These are phyloP conservation scores for Trypoxylus dichotomus DNA, from an alignment of 1,140 invertebrate genomes.

Conservation along the genomic window DNA sequence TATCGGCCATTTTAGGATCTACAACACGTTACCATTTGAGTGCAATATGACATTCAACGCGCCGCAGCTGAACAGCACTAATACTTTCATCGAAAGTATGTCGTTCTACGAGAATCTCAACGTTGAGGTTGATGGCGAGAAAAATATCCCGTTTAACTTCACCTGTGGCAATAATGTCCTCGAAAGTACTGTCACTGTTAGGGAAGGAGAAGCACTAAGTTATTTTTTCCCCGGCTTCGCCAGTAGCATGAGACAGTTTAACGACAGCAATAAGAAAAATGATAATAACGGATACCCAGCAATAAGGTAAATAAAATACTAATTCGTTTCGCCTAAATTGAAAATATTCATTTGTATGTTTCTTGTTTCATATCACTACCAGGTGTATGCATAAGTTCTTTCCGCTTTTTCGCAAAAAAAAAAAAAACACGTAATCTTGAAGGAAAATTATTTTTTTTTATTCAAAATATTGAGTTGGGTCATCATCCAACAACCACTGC, in stretches of 20 bases:
- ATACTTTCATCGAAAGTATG: background rate
- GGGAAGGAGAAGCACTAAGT: slow-evolving; percentile 40
- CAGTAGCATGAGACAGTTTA: slow-evolving; percentile 26
- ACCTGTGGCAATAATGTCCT: background rate
- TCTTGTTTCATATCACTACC: no score
- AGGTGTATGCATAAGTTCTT: no score
- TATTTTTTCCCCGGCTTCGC: slow-evolving; percentile 37
- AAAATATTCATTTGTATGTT: no score
- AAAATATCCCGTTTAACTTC: background rate
- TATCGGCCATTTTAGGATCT: slow-evolving; percentile 69
- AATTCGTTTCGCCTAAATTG: background rate
- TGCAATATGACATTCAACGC: background rate
- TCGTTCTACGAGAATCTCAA: slow-evolving; percentile 21
- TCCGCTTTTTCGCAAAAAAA: no score
- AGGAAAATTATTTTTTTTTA: no score
- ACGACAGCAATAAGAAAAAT: slow-evolving; percentile 53
- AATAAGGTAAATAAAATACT: slow-evolving; percentile 49
- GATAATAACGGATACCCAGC: slow-evolving; percentile 51
- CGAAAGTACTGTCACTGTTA: slow-evolving; percentile 29
- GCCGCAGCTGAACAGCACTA: background rate
- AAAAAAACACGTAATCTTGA: no score
- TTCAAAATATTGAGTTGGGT: no score
- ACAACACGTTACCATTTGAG: slow-evolving; percentile 60
- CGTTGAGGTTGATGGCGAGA: slow-evolving; percentile 30
- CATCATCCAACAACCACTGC: no score